Evolutionary conservation across 2,797 vertebrate species (phyloP).

Genomic region (Coilia nasus): DNA sequence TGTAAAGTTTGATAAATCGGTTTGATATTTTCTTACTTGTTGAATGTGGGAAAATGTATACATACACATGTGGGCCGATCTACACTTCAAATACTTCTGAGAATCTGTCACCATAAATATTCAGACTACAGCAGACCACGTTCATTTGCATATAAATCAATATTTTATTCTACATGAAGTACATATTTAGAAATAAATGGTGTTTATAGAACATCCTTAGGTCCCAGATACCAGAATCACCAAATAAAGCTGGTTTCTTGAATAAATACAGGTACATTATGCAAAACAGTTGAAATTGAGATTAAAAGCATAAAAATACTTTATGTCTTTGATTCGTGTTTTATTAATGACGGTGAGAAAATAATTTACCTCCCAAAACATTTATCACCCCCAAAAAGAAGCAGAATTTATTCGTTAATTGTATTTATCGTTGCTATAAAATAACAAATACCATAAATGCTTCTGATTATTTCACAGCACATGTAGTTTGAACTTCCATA

Average conservation of each 20-base stretch:
- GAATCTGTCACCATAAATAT: not conserved
- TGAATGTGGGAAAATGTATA: not conserved
- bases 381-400: constrained; percentile 15
- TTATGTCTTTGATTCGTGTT: constrained; percentile 47
- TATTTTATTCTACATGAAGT: constrained; percentile 72
- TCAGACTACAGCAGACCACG: constrained; percentile 11
- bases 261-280: constrained; percentile 70
- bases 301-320: constrained; percentile 54
- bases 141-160: constrained; percentile 59
- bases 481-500: constrained; percentile 10
- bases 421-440: constrained; percentile 22
- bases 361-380: constrained; percentile 52
- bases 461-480: constrained; percentile 22
- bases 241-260: constrained; percentile 68
- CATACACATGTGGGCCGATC: not conserved
- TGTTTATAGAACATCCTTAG: constrained; percentile 54
- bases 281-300: constrained; percentile 56
- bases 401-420: constrained; percentile 16
- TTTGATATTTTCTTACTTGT: too few relatives aligned
- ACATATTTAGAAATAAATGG: constrained; percentile 66
- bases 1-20: not conserved
- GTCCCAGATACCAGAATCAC: constrained; percentile 65
- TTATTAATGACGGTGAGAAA: constrained; percentile 52
- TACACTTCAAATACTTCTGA: not conserved
- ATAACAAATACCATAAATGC: constrained; percentile 8